Base-by-base conservation (phyloP, 2,113 vertebrate genomes). In the Panthera tigris region DNA sequence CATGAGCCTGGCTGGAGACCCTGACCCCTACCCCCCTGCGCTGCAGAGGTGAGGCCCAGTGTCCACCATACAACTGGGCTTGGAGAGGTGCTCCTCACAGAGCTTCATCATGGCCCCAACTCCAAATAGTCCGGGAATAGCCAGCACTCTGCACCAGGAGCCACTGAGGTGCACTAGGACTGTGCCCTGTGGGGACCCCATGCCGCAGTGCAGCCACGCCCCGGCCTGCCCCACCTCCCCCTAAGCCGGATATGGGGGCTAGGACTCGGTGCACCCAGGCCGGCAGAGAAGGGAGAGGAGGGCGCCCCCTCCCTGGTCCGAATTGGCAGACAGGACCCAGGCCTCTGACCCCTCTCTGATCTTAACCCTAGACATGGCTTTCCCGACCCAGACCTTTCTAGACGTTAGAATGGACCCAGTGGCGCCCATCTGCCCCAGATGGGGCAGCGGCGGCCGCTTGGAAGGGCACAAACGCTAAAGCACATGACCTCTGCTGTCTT, bases 21-120 rank as follows among this genome's bases (percentile, higher is more conserved):
- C 57, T 61, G 5, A 0, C 1, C n/a, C 33, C 21, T 19, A 0
- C 6, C 25, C 33, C 33, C 19, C 52, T 21, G 79, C 79, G 36
- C 79, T 21, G 2, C 7, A 13, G 41, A 50, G 6, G 50, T 55
- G n/a, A 14, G 63, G 39, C 63, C 23, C 2, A 9, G 33, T 11
- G 9, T 36, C n/a, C 55, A 7, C 23, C 13, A 4, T 36, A 29
- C 21, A 45, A 2, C 83, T 29, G 16, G 19, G 76, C 41, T 45
- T 52, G 14, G 19, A 33, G 41, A 27, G 55, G 41, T 27, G 65
- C 36, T 91, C 61, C 48, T 14, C 1, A 8, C 0, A 1, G 50
- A 27, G 11, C 36, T 7, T 16, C 1, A 1, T 5, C 0, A 0
- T 2, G 57, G 19, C 41, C 29, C 15, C 14, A 4, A 21, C 23